Evolutionary conservation across 2,888 invertebrate species (phyloP).

Genomic region (Oxycera nigricornis): DNA sequence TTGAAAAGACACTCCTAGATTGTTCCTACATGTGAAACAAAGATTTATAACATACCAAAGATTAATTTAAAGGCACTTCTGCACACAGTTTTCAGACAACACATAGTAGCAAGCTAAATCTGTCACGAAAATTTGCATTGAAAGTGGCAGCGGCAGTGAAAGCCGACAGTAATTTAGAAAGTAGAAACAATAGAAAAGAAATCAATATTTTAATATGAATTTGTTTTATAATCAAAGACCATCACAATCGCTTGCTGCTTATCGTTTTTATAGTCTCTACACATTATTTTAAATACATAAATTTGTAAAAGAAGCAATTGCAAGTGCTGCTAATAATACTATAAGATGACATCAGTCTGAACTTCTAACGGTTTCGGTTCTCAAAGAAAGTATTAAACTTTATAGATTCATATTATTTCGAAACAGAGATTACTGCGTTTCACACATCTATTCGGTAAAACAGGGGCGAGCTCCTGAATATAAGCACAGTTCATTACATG

Average conservation of each 20-base stretch:
- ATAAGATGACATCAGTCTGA: constrained; percentile 4
- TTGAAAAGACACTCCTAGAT: constrained; percentile 41
- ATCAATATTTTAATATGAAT: constrained; percentile 18
- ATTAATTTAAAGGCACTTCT: constrained; percentile 49
- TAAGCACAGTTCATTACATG: too few relatives aligned
- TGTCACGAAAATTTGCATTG: too few relatives aligned
- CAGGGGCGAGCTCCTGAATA: too few relatives aligned
- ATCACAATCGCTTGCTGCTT: background rate
- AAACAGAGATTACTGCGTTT: background rate
- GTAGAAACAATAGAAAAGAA: constrained; percentile 35
- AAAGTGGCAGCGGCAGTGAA: too few relatives aligned
- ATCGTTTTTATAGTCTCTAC: too few relatives aligned
- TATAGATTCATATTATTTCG: constrained; percentile 13
- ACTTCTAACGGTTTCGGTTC: constrained; percentile 39
- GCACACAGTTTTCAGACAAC: too few relatives aligned
- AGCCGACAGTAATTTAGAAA: constrained; percentile 50
- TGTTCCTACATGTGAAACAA: constrained; percentile 47
- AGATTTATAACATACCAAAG: constrained; percentile 49
- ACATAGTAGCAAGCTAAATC: too few relatives aligned
- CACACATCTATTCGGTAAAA: background rate
- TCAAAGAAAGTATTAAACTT: background rate
- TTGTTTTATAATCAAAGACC: background rate
- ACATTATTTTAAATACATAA: too few relatives aligned
- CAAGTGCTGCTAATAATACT: too few relatives aligned
- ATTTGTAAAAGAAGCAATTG: too few relatives aligned